Evolutionary conservation across 2,113 vertebrate genomes (phyloP), one percentile per base, ranked within the genome.

Genomic region (Equus przewalskii): DNA sequence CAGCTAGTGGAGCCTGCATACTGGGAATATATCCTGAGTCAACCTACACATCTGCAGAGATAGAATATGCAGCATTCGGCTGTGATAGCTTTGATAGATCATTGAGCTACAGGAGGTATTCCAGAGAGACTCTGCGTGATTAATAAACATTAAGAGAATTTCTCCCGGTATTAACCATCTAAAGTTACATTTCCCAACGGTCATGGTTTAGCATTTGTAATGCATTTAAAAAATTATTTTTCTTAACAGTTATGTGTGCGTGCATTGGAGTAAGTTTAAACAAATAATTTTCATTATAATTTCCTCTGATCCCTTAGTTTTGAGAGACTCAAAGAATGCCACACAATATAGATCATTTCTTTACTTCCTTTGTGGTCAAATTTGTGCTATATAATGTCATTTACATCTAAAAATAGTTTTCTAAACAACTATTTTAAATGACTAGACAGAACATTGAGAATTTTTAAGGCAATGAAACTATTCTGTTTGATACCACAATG

Each of bases 11-110:
- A 24, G 12, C 3, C 21, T 69, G 36, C 6, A 9, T 24, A 12
- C 26, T 15, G 7, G 19, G 7, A 19, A 4, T 33, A 28, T 14
- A 28, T 14, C 44, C n/a, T 3, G 14, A 64, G 10, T 33, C 7
- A 24, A 83, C 8, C 18, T 44, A 19, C 9, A 24, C 33, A 76
- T 67, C 36, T 65, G 10, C 33, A 73, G 22, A 15, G 5, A 22
- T 2, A 6, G 49, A 49, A 58, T 28, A n/a, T 2, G 3, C 12
- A n/a, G 11, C 67, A 15, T 26, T 0, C 0, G 49, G 8, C 24
- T 64, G 5, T n/a, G 64, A 41, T 15, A 6, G 19, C 6, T 73
- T 65, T 60, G 78, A 30, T n/a, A 14, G 21, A 44, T 24, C 19
- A 36, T 13, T 65, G 49, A 44, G 26, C 44, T 64, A 15, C 30